These are phyloP conservation scores for Martes martes DNA, from an alignment of 2,113 vertebrate species.

Conservation along the genomic window DNA sequence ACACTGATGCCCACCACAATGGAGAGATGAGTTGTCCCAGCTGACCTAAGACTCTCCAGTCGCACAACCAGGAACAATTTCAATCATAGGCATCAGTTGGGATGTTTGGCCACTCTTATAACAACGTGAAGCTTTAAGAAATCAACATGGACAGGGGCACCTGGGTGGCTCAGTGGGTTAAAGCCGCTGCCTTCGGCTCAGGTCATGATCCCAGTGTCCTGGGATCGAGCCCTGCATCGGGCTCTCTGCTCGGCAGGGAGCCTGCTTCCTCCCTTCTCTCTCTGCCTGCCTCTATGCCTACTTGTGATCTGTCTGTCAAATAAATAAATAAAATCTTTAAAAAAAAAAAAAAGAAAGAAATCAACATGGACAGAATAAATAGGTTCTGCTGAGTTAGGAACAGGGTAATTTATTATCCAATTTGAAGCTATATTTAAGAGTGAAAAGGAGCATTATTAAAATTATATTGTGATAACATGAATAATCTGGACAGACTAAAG, in stretches of 20 bases:
- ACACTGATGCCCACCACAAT: background rate
- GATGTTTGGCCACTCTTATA: background rate
- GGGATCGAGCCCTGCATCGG: too few relatives aligned
- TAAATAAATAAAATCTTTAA: too few relatives aligned
- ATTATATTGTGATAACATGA: background rate
- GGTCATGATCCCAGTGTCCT: too few relatives aligned
- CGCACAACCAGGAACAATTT: background rate
- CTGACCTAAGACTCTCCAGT: background rate
- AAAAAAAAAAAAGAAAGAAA: background rate
- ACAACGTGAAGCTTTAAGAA: background rate
- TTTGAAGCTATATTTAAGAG: background rate
- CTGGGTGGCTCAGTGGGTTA: too few relatives aligned
- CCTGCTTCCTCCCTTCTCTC: too few relatives aligned
- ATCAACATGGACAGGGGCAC: background rate
- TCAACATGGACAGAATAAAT: background rate
- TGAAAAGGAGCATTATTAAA: background rate
- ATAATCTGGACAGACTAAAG: too few relatives aligned
- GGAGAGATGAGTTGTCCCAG: background rate
- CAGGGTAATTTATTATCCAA: background rate
- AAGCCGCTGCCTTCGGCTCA: too few relatives aligned
- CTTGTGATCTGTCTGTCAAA: too few relatives aligned
- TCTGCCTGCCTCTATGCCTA: too few relatives aligned
- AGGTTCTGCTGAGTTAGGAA: background rate
- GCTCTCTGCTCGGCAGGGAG: too few relatives aligned
- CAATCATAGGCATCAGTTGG: background rate